phyloP scores from a whole-genome alignment of 2,113 vertebrate species.

The Vicugna pacos region DNA sequence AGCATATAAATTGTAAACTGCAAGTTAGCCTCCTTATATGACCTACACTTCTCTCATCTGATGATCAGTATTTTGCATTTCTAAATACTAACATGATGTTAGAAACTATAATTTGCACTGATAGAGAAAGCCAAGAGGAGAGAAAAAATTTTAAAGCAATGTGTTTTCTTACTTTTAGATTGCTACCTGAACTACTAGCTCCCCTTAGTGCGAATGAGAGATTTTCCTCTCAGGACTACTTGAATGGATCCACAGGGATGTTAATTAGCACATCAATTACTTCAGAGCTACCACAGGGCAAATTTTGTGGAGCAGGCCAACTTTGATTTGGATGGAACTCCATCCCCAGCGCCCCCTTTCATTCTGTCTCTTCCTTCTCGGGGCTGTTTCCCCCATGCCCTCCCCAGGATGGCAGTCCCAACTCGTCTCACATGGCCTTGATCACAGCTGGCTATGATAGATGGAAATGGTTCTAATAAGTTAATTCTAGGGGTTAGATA shows the following conservation, averaged over 20 bases:
- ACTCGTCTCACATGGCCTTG: not conserved
- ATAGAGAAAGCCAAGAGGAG: not conserved
- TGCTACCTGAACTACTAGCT: not conserved
- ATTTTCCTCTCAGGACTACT: not conserved
- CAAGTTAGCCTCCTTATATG: not conserved
- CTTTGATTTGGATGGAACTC: not conserved
- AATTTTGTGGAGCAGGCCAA: not conserved
- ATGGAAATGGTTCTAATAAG: slow-evolving; percentile 57
- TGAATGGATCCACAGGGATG: not conserved
- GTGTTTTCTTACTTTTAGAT: not conserved
- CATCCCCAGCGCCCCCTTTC: not conserved
- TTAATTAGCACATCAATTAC: not conserved
- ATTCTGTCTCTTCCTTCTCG: not conserved
- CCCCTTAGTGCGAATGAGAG: not conserved
- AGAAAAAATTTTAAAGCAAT: not conserved
- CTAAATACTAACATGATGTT: not conserved
- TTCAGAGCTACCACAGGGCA: not conserved
- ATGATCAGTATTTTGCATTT: slow-evolving; percentile 1
- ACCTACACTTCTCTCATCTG: not conserved
- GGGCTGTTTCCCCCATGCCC: not conserved
- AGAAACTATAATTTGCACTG: not conserved
- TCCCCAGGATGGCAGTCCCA: not conserved
- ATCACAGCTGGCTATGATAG: slow-evolving; percentile 45
- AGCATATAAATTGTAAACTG: not conserved
- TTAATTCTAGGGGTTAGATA: slow-evolving; percentile 60